Percentiles rank a stretch among this genome's conserved stretches.
These are phyloP conservation scores for Epirrhoe tristata DNA, from an alignment of 2,888 invertebrate genomes.

Conservation along the genomic window DNA sequence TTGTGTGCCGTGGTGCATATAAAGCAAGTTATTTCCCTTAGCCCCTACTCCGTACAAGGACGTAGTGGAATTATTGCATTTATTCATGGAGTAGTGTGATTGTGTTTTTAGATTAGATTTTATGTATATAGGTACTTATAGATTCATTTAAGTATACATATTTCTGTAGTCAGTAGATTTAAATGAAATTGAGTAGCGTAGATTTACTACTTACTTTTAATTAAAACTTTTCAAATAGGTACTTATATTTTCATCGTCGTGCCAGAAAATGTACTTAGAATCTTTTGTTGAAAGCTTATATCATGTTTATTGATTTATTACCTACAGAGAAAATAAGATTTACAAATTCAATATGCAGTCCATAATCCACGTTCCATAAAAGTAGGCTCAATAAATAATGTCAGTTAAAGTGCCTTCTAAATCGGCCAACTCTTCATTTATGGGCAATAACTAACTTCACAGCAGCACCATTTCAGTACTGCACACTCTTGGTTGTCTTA, in stretches of 20 bases:
- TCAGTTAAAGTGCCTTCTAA: slow-evolving; percentile 5
- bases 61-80: slow-evolving; percentile 22
- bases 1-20: slow-evolving; percentile 33
- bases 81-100: slow-evolving; percentile 20
- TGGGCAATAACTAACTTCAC: slow-evolving; percentile 18
- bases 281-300: not conserved
- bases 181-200: not conserved
- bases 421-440: slow-evolving; percentile 3
- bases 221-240: no score
- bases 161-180: not conserved
- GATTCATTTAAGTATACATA: not conserved
- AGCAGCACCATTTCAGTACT: slow-evolving; percentile 6
- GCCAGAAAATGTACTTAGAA: no score
- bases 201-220: not conserved
- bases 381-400: slow-evolving; percentile 8
- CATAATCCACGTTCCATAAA: slow-evolving; percentile 6
- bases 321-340: slow-evolving; percentile 1
- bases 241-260: no score
- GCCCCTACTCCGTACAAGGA: slow-evolving; percentile 31
- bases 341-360: slow-evolving; percentile 4
- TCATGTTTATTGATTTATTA: not conserved
- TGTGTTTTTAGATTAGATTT: slow-evolving; percentile 7
- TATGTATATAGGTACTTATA: no score
- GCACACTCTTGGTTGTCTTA: slow-evolving; percentile 10
- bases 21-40: slow-evolving; percentile 37